These are phyloP conservation scores for Alexandromys fortis DNA, from an alignment of 2,113 vertebrate species.

Conservation along the genomic window DNA sequence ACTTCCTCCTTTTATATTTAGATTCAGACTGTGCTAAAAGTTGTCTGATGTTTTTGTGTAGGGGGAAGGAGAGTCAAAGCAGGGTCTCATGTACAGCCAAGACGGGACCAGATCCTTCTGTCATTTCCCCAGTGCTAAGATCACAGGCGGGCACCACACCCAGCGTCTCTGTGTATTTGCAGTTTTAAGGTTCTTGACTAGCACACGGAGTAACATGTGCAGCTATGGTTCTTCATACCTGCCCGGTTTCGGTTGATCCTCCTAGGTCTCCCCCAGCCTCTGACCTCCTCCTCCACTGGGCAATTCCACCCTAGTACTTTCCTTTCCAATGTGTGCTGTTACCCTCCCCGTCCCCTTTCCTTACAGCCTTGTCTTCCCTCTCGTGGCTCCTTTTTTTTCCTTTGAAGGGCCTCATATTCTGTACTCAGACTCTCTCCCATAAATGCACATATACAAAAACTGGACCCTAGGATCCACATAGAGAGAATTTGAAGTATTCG, in stretches of 20 bases:
- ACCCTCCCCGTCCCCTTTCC: background rate
- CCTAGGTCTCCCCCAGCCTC: too few relatives aligned
- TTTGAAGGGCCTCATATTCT: background rate
- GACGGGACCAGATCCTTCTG: background rate
- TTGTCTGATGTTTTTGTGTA: background rate
- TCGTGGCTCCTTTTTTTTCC: background rate
- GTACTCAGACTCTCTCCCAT: background rate
- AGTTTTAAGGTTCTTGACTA: background rate
- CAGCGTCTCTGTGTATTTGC: background rate
- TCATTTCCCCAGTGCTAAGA: background rate
- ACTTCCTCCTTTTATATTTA: slow-evolving; percentile 31
- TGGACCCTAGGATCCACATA: background rate
- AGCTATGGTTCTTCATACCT: background rate
- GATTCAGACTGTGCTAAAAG: background rate
- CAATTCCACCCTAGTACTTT: too few relatives aligned
- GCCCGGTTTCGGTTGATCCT: background rate
- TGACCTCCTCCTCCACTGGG: too few relatives aligned
- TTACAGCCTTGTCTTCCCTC: too few relatives aligned
- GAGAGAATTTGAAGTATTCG: background rate
- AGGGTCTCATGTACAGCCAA: background rate
- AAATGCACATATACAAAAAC: background rate
- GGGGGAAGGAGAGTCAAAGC: background rate
- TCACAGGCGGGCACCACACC: background rate
- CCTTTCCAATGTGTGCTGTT: background rate
- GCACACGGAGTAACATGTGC: background rate